These are phyloP conservation scores for Palythoa heliodiscus DNA, from an alignment of 92 coral and sea anemone genomes.

Conservation along the genomic window DNA sequence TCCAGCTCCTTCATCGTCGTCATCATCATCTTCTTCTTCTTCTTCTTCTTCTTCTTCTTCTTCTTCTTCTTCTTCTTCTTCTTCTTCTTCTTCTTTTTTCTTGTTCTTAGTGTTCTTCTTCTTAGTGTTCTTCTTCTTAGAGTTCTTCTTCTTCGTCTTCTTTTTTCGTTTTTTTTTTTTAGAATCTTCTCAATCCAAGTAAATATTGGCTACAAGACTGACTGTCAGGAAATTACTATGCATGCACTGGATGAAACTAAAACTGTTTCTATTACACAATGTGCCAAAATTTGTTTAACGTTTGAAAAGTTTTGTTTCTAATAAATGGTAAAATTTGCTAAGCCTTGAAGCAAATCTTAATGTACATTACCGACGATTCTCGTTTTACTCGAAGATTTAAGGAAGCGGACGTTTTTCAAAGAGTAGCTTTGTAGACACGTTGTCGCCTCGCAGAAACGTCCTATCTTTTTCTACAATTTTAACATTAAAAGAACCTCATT, in stretches of 20 bases:
- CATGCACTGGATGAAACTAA: no score
- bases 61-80: neutral
- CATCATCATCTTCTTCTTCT: no score
- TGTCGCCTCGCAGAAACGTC: neutral
- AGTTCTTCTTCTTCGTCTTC: neutral
- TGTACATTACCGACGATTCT: neutral
- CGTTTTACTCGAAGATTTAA: neutral
- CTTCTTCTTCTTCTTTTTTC: neutral
- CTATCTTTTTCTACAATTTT: neutral
- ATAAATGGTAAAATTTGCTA: neutral
- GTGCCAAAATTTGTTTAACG: neutral
- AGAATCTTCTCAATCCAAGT: no score
- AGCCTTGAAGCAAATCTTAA: neutral
- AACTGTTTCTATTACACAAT: no score
- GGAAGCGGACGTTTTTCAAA: slow-evolving; percentile 8
- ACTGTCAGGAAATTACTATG: no score
- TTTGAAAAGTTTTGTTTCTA: neutral
- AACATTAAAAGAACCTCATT: neutral
- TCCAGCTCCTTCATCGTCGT: no score
- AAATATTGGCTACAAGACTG: no score
- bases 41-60: no score
- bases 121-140: neutral
- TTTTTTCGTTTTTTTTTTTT: no score
- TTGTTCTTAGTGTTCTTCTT: neutral
- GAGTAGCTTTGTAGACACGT: neutral